phyloP scores from a whole-genome alignment of 2,888 invertebrate genomes.

The Buathra laborator region DNA sequence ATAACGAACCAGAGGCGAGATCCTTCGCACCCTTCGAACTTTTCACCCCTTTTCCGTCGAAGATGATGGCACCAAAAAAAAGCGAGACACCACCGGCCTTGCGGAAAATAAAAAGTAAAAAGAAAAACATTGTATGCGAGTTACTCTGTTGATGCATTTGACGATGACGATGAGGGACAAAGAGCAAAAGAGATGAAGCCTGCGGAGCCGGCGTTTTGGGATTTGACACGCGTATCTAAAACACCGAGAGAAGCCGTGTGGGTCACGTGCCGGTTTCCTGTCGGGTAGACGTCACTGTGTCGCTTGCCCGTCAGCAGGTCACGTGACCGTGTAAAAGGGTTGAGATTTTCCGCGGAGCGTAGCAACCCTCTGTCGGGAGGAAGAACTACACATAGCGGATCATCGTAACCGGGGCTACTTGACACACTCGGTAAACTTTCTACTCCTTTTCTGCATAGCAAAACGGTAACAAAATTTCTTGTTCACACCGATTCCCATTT shows the following conservation, averaged over 20 bases:
- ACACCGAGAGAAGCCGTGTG: constrained; percentile 71
- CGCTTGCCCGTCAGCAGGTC: constrained; percentile 79
- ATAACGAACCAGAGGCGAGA: constrained; percentile 35
- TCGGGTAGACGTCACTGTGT: constrained; percentile 69
- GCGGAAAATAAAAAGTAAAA: constrained; percentile 36
- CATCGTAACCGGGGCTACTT: neutral
- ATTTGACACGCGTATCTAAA: constrained; percentile 85
- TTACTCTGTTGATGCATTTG: neutral
- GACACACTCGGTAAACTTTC: neutral
- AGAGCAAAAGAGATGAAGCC: constrained; percentile 42
- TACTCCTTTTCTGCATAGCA: neutral
- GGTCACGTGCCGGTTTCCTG: constrained; percentile 79
- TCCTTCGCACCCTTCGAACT: constrained; percentile 19
- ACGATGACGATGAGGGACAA: constrained; percentile 37
- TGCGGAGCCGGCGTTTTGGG: constrained; percentile 77
- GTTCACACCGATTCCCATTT: neutral
- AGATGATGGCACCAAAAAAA: constrained; percentile 61
- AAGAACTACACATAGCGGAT: constrained; percentile 17
- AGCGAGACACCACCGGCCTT: constrained; percentile 29
- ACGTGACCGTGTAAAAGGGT: constrained; percentile 85
- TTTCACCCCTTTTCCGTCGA: constrained; percentile 13
- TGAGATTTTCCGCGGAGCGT: constrained; percentile 80
- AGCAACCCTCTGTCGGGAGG: constrained; percentile 50
- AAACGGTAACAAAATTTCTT: neutral
- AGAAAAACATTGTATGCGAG: constrained; percentile 21